Base-by-base conservation (phyloP, 2,797 vertebrate species). In the Neostethus bicornis region DNA sequence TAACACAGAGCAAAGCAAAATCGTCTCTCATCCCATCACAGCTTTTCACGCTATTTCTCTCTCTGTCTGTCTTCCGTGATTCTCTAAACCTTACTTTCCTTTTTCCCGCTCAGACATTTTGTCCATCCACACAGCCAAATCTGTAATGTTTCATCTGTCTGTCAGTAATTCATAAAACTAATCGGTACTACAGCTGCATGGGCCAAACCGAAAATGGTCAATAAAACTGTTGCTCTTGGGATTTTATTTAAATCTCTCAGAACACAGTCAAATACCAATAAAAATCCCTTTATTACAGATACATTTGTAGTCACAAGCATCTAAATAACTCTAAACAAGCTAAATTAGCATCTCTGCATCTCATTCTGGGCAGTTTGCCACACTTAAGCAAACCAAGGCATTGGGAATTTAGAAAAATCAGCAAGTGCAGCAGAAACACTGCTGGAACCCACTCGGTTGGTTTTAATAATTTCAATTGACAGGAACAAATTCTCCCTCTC, bases 401-500 rank as follows among this genome's bases (percentile, higher is more conserved):
- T 83, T 84, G 79, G 64, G 65, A 85, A 70, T 62, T 75, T 53
- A 63, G 46, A 46, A 52, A 64, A 76, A 74, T 56, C 25, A 31
- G 44, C 13, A 35, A 66, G 54, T 55, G 54, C 42, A 74, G 72
- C 50, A 73, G 56, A 69, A 77, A 80, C 28, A 34, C 61, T 46
- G 66, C 61, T 71, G 62, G 41, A 65, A 80, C 66, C 64, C 43
- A 12, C 35, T n/a, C 73, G 72, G 54, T 72, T 46, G 19, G 46
- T 66, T 79, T 66, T 74, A 83, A 87, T 88, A 80, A 88, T 81
- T 84, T 77, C 80, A 85, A 84, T 81, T 83, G 86, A 87, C 86
- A 74, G 80, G 77, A 80, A 89, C 85, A 87, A 88, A 87, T 83
- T 85, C n/a, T n/a, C 70, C 60, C 75, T 13, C 51, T 57, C 80